A percentile compares a stretch with the other conserved stretches of the same genome.
Conservation (phyloP, 1,140 invertebrate genomes). For the Muscidifurax raptorellus region DNA sequence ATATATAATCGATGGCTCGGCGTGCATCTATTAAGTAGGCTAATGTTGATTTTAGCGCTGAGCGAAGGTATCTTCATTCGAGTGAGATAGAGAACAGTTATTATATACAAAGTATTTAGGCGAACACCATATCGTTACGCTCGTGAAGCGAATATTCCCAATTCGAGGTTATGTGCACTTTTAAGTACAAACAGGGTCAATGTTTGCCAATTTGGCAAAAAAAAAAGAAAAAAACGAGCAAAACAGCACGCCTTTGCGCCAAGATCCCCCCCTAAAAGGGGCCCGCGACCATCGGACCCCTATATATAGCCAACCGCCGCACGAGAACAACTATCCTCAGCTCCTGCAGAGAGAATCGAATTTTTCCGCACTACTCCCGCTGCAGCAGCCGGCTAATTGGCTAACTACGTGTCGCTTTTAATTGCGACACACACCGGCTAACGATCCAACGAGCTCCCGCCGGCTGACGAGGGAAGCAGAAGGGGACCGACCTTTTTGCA, state of each 20-base stretch:
- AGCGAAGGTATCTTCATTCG: no score
- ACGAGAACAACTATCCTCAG: not conserved
- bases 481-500: not conserved
- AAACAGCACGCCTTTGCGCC: not conserved
- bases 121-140: no score
- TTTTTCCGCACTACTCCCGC: not conserved
- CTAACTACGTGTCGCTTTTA: constrained; percentile 39
- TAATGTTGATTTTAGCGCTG: not conserved
- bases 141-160: no score
- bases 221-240: not conserved
- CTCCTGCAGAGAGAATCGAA: not conserved
- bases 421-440: constrained; percentile 34
- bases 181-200: not conserved
- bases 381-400: constrained; percentile 21
- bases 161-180: no score
- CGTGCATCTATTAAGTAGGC: not conserved
- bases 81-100: not conserved
- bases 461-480: constrained; percentile 5
- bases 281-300: not conserved
- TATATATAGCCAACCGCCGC: not conserved
- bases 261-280: not conserved
- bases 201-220: not conserved
- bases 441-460: not conserved
- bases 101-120: not conserved
- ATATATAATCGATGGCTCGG: not conserved